Conservation (phyloP, 1,140 invertebrate genomes). For the Pseudomyrmex concolor region DNA sequence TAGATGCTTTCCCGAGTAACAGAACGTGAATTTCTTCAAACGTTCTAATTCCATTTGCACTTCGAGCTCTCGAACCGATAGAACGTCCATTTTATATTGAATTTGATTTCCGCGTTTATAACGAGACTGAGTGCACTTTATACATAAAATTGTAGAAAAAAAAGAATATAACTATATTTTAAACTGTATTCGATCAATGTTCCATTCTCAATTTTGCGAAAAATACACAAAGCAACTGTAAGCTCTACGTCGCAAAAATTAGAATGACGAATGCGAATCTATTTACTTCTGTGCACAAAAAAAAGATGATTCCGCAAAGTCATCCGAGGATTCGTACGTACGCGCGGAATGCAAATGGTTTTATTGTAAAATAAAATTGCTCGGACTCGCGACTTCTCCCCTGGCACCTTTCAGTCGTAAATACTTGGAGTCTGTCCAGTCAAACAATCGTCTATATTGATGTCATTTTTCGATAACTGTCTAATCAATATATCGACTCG, state of each 20-base stretch:
- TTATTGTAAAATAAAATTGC: not conserved
- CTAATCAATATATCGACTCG: constrained; percentile 82
- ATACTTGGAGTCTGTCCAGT: constrained; percentile 83
- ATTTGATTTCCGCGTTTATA: not conserved
- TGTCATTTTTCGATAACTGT: constrained; percentile 85
- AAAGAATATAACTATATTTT: too few species aligned
- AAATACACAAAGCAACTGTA: not conserved
- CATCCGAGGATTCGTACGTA: not conserved
- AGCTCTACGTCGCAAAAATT: not conserved
- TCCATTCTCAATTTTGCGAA: not conserved
- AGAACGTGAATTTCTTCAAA: constrained; percentile 4
- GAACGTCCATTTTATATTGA: not conserved
- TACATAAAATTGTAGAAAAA: not conserved
- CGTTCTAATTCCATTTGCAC: constrained; percentile 30
- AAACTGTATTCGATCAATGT: not conserved
- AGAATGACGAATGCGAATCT: constrained; percentile 1
- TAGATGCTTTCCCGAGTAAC: constrained; percentile 44
- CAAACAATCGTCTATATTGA: constrained; percentile 83
- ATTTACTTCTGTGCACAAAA: not conserved
- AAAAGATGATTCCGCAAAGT: not conserved
- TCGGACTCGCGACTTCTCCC: constrained; percentile 49
- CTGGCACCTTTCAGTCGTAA: constrained; percentile 78
- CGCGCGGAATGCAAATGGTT: constrained; percentile 26
- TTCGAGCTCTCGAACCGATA: not conserved
- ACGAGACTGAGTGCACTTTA: not conserved